Evolutionary conservation across 2,113 vertebrate genomes (phyloP), one percentile per base, ranked within the genome.

Genomic region (Campylomormyrus numenius): DNA sequence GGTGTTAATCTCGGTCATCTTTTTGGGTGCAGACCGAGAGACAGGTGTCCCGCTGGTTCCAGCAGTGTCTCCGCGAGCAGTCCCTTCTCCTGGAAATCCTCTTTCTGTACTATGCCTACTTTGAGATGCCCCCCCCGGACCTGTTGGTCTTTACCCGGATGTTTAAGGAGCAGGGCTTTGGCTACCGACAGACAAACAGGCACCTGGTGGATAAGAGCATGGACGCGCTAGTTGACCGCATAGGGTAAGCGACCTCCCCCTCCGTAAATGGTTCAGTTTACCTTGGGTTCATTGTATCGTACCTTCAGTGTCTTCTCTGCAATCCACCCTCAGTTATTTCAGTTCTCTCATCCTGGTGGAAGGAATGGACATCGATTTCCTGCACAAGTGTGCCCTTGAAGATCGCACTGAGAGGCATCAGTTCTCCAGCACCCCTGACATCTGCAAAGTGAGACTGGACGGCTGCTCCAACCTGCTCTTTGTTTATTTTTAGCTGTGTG

Each of bases 131-230:
- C 13, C 96, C 97, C 1, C 92, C 95, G 6, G 98, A 99, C 84
- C 95, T 99, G 0, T 90, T 98, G 91, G 93, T 93, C 0, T 97
- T 99, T 89, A 96, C 98, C 21, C 97, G 96, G 92, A 96, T 98
- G 95, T 99, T 99, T 93, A 99, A 98, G 92, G 98, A 98, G 56
- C 96, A 99, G 93, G 98, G 98, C 35, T 99, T 99, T 85, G 98
- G 98, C 85, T 95, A 95, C 0, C 95, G 98, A 0, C 98, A 99
- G 93, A 98, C 97, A 89, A 99, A 99, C 93, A 95, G 98, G 46
- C 98, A 99, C 91, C 93, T 99, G 5, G 95, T 99, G 2, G 98
- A 99, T 89, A 97, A 98, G 93, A 98, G 96, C 94, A 98, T 99
- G 98, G 98, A 99, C 88, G 94, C 95, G 2, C 92, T 99, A 5